Conservation (phyloP, 2,113 vertebrate species). For the Cyanoderma ruficeps region DNA sequence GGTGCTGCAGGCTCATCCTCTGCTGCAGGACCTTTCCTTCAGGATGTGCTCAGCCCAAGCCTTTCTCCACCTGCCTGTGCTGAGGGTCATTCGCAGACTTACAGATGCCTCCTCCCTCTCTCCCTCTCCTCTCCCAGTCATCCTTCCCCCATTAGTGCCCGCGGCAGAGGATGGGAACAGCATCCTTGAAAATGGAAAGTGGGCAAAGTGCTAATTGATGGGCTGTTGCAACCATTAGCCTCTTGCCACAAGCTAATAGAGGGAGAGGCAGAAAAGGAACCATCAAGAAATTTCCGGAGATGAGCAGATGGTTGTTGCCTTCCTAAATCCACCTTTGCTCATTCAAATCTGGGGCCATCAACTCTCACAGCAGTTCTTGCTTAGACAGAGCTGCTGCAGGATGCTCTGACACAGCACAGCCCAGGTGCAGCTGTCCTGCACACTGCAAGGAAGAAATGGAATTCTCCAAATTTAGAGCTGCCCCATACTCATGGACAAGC, state of each 20-base stretch:
- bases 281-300: not conserved
- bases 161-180: not conserved
- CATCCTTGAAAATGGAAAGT: not conserved
- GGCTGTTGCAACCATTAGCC: not conserved
- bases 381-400: not conserved
- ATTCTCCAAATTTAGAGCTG: not conserved
- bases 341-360: not conserved
- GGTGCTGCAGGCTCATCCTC: slow-evolving; percentile 49
- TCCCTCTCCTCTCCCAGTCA: not conserved
- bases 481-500: not conserved
- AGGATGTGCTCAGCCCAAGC: not conserved
- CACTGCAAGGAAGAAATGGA: not conserved
- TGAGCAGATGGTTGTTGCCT: fast-evolving
- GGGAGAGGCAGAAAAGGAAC: not conserved
- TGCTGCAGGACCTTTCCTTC: not conserved
- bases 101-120: not conserved
- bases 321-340: not conserved
- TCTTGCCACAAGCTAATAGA: not conserved
- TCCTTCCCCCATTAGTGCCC: not conserved
- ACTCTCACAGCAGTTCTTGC: not conserved
- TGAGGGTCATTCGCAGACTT: not conserved
- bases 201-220: not conserved
- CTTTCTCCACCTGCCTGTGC: not conserved
- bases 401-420: not conserved
- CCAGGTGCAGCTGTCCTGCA: not conserved